Conservation (phyloP, 1,140 invertebrate species). For the Leptonema lineaticorne region DNA sequence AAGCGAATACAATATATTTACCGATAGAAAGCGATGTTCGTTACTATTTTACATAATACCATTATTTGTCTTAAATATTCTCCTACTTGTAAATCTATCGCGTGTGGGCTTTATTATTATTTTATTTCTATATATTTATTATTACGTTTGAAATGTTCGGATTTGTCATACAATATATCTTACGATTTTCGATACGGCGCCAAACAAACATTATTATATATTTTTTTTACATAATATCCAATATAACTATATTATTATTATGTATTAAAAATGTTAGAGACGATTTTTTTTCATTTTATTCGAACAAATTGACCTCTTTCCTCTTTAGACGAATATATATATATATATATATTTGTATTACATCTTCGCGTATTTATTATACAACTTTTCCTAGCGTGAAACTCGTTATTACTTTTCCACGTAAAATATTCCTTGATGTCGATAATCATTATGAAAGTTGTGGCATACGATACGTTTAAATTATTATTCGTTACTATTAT, state of each 20-base stretch:
- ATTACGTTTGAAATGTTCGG: not conserved
- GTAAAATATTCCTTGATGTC: too few species aligned
- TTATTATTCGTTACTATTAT: too few species aligned
- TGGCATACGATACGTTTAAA: too few species aligned
- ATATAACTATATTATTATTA: too few species aligned
- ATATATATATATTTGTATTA: too few species aligned
- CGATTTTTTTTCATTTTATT: not conserved
- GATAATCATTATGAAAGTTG: too few species aligned
- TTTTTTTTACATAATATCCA: not conserved
- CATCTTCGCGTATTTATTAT: too few species aligned
- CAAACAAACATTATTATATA: not conserved
- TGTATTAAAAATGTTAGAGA: too few species aligned
- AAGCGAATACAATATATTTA: not conserved
- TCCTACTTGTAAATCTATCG: not conserved
- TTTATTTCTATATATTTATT: not conserved
- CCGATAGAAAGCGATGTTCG: constrained; percentile 4
- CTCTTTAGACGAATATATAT: too few species aligned
- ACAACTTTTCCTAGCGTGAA: too few species aligned
- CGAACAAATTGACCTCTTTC: not conserved
- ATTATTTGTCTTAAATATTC: constrained; percentile 8
- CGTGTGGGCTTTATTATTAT: constrained; percentile 11
- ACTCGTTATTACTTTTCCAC: too few species aligned
- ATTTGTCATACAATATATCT: not conserved
- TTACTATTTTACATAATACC: constrained; percentile 2
- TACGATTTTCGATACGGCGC: not conserved